Percentiles rank a stretch among this genome's conserved stretches.
These are phyloP conservation scores for Hyalella azteca DNA, from an alignment of 2,888 invertebrate genomes.

Conservation along the genomic window DNA sequence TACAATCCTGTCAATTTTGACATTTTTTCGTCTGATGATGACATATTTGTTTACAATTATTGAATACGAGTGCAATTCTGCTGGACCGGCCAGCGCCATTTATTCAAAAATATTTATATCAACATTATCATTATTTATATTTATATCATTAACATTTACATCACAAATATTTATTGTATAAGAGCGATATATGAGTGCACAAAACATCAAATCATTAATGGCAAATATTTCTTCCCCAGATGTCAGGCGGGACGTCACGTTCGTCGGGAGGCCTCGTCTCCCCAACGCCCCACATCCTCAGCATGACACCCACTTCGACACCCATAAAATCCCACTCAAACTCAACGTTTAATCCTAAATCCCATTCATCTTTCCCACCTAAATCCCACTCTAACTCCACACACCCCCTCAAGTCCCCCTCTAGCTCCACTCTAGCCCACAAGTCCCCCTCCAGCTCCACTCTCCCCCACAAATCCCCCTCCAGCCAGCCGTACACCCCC, in stretches of 20 bases:
- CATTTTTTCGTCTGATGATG: too few species aligned
- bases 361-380: background rate
- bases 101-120: too few species aligned
- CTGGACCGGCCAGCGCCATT: too few species aligned
- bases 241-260: constrained; percentile 31
- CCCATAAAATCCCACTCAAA: background rate
- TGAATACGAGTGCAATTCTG: too few species aligned
- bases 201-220: too few species aligned
- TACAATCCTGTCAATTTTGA: too few species aligned
- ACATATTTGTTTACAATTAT: too few species aligned
- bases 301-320: background rate
- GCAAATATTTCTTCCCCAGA: background rate
- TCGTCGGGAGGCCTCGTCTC: background rate
- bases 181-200: too few species aligned
- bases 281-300: background rate
- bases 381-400: background rate
- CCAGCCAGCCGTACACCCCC: constrained; percentile 41
- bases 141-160: too few species aligned
- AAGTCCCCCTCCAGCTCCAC: background rate
- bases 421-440: too few species aligned
- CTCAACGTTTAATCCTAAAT: constrained; percentile 44
- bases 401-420: background rate
- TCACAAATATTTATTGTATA: too few species aligned
- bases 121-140: too few species aligned
- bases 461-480: background rate